phyloP scores from a whole-genome alignment of 2,797 vertebrate genomes.

The Amblyraja radiata region DNA sequence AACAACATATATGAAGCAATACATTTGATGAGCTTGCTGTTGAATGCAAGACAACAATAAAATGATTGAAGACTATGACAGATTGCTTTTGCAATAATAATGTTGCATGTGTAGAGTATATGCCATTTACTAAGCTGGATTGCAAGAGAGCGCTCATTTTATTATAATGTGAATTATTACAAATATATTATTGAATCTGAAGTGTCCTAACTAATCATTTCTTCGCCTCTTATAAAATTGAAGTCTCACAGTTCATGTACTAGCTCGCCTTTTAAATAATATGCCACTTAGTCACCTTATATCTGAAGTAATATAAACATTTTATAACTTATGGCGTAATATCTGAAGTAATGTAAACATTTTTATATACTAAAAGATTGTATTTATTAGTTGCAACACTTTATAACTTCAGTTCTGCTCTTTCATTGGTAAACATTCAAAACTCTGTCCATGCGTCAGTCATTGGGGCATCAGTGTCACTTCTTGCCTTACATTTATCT shows the following conservation, averaged over 20 bases:
- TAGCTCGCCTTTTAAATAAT: background rate
- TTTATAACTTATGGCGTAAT: background rate
- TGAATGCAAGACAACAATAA: conserved; percentile 1
- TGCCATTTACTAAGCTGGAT: background rate
- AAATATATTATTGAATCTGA: background rate
- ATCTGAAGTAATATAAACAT: background rate
- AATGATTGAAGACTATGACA: background rate
- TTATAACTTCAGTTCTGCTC: background rate
- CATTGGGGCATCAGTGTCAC: background rate
- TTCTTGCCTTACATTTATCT: too few relatives aligned
- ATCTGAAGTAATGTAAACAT: background rate
- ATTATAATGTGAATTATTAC: background rate
- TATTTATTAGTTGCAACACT: background rate
- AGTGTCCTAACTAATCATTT: background rate
- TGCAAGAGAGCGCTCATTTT: background rate
- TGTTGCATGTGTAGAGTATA: background rate
- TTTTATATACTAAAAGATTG: background rate
- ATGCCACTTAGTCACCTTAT: background rate
- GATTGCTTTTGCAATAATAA: background rate
- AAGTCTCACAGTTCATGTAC: background rate
- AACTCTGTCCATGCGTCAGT: background rate
- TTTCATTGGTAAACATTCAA: background rate
- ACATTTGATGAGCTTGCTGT: background rate
- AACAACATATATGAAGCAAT: conserved; percentile 2
- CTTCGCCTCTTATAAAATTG: background rate